These are phyloP conservation scores for Pyrrhosoma nymphula DNA, from an alignment of 2,888 invertebrate genomes.

Conservation along the genomic window DNA sequence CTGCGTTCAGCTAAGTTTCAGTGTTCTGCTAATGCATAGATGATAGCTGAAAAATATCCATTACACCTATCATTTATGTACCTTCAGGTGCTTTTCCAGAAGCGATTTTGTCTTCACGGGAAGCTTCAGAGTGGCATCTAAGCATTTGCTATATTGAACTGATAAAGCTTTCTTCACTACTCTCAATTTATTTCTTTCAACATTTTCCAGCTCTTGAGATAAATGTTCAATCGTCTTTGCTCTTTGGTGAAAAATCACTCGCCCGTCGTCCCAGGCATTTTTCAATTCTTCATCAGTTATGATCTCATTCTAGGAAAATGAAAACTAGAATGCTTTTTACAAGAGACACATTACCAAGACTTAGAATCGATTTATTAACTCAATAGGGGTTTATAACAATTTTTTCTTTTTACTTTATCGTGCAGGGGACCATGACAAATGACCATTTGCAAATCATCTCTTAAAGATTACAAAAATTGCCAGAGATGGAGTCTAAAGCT, in stretches of 20 bases:
- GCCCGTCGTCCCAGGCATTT: not conserved
- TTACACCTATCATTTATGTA: not conserved
- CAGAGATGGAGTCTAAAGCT: too few relatives aligned
- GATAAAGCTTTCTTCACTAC: not conserved
- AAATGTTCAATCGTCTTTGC: not conserved
- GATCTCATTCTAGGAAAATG: not conserved
- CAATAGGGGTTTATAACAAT: too few relatives aligned
- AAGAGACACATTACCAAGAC: not conserved
- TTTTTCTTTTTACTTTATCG: too few relatives aligned
- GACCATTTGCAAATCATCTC: too few relatives aligned
- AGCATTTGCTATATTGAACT: not conserved
- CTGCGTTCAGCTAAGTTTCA: too few relatives aligned
- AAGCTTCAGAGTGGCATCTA: not conserved
- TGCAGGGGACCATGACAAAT: too few relatives aligned
- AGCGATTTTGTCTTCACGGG: not conserved
- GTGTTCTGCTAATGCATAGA: too few relatives aligned
- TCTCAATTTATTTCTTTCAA: not conserved
- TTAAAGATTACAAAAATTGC: too few relatives aligned
- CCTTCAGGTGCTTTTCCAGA: not conserved
- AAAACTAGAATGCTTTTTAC: not conserved
- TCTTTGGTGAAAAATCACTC: not conserved
- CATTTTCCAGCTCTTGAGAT: not conserved
- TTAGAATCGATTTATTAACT: too few relatives aligned
- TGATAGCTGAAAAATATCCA: too few relatives aligned
- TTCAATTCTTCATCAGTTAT: not conserved